Evolutionary conservation across 2,888 invertebrate genomes (phyloP), one percentile per base, ranked within the genome.

Genomic region (Sicus ferrugineus): DNA sequence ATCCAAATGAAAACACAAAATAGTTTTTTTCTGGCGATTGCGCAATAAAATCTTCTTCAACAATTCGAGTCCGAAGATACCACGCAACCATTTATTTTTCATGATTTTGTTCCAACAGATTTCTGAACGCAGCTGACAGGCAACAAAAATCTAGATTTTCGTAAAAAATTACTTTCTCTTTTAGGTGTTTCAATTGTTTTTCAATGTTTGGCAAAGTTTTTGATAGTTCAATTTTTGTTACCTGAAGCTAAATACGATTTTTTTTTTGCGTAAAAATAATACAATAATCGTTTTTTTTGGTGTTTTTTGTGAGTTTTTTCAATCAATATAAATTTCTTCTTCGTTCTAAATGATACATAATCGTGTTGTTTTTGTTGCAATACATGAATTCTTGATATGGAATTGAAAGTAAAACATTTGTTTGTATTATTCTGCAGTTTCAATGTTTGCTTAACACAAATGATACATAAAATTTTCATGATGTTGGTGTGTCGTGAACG

Each of bases 1-100:
- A 11, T 14, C 42, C 31, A 75, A 79, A 79, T 80, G 73, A 80
- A 76, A 79, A 79, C 75, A 77, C 79, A 77, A 75, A 68, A 65
- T 3, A 34, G n/a, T 69, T 69, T 75, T 73, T 75, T 77, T 76
- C 75, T 77, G 28, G 64, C 59, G 73, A 79, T 78, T 74, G 79
- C 77, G 79, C 78, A 78, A 79, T 48, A 75, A 77, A 61, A 48
- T 48, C 76, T 79, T 79, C 72, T 64, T 74, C 77, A 78, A 77
- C 4, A 9, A 65, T 61, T 77, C 76, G 58, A 78, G 30, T 54
- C 54, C 70, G 72, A 77, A 80, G 79, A 79, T 76, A 68, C 67
- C 42, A 62, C 68, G 62, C 68, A 68, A 68, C 62, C 62, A 63
- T 68, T 68, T 68, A 68, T 68, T 68, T 52, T 50, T 48, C 31